These are phyloP conservation scores for Apamea anceps DNA, from an alignment of 2,888 invertebrate genomes.

Conservation along the genomic window DNA sequence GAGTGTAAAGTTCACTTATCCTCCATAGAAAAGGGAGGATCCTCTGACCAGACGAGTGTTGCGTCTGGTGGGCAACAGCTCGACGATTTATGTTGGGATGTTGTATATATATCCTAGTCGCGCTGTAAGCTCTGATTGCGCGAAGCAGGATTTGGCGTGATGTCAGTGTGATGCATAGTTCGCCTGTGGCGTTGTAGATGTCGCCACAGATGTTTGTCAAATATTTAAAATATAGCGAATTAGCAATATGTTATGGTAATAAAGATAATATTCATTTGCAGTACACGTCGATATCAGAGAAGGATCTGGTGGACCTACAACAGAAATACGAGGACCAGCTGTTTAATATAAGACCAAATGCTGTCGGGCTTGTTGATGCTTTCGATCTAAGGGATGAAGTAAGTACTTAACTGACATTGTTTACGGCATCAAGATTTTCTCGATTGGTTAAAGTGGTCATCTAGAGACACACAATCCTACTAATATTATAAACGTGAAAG, in stretches of 20 bases:
- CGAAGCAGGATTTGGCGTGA: neutral
- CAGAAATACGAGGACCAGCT: conserved; percentile 92
- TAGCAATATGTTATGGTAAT: neutral
- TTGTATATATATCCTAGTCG: neutral
- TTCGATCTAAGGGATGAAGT: conserved; percentile 95
- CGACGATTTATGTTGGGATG: neutral
- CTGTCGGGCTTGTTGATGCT: conserved; percentile 96
- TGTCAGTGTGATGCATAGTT: neutral
- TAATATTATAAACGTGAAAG: too few species aligned
- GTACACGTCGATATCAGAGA: conserved; percentile 91
- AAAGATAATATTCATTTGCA: conserved; percentile 74
- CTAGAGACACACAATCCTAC: neutral
- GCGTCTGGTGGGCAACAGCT: neutral
- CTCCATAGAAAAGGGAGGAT: neutral
- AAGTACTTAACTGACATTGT: conserved; percentile 37
- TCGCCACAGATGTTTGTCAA: neutral
- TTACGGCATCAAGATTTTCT: neutral
- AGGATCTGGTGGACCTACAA: conserved; percentile 89
- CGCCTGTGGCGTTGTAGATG: neutral
- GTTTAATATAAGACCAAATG: conserved; percentile 94
- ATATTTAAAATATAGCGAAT: neutral
- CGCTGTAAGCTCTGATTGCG: neutral
- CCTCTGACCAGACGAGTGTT: too few species aligned
- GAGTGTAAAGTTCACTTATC: neutral
- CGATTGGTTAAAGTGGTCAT: neutral